Base-by-base conservation (phyloP, 2,888 invertebrate genomes). In the Tineola bisselliella region DNA sequence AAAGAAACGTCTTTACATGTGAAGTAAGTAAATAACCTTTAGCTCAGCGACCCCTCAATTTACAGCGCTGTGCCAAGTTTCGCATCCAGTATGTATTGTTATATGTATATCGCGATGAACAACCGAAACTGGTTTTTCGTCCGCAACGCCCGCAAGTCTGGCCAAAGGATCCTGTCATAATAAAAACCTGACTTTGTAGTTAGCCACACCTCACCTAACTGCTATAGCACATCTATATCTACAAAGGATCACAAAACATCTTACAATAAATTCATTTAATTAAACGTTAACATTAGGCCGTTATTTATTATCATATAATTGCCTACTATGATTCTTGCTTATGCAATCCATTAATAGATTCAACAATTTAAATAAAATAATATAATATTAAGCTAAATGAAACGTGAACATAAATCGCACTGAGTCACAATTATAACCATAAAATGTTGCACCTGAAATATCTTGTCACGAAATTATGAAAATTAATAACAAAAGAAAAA, bases 101-200 rank as follows among this genome's bases (percentile, higher is more conserved):
- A 56, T 56, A 48, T 2, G 13, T 48, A 17, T 15, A 13, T 10
- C 48, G 18, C 56, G 33, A 10, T 33, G 15, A 65, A 10, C 58
- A 12, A 65, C 68, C 64, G 67, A 69, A 79, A 83, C 82, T 66
- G 78, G 84, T 84, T 83, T 68, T 63, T 63, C 65, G 77, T 69
- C 77, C 76, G 74, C 70, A 81, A 74, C 77, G 83, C 80, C 84
- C 80, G 81, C 75, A 66, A 75, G 82, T 81, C 84, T 83, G 76
- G 74, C 72, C 33, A 19, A 56, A 33, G 58, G 58, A 58, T 58
- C 58, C 58, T 33, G 33, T 58, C 58, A 58, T 58, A 31, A 58
- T 58, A 58, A 58, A 31, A 58, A 58, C n/a, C 58, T 33, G 58
- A 58, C 58, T 58, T 58, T 58, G 58, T 58, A 58, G 31, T 33